phyloP scores from a whole-genome alignment of 2,113 vertebrate species.

The Salvelinus alpinus region DNA sequence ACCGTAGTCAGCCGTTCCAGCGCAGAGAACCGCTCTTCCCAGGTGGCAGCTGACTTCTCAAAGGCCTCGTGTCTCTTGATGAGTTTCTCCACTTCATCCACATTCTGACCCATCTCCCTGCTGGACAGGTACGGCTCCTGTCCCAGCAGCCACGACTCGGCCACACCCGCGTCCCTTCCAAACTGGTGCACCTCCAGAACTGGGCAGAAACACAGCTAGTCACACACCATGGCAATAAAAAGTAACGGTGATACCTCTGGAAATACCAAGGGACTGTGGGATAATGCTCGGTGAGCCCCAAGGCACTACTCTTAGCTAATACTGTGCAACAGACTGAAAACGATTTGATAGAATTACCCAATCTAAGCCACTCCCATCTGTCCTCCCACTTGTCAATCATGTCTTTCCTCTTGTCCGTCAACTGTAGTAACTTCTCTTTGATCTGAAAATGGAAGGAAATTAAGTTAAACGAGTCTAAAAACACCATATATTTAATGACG shows the following conservation, averaged over 20 bases:
- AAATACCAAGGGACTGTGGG: too few relatives aligned
- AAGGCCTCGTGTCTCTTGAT: constrained; percentile 98
- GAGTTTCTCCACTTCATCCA: constrained; percentile 97
- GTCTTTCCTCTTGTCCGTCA: constrained; percentile 95
- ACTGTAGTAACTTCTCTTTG: constrained; percentile 90
- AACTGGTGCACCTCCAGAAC: constrained; percentile 74
- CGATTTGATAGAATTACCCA: constrained; percentile 75
- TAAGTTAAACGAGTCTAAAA: background rate
- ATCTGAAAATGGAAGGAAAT: constrained; percentile 72
- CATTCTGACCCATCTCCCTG: constrained; percentile 90
- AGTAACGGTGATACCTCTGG: background rate
- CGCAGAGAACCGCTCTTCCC: constrained; percentile 95
- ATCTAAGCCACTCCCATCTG: constrained; percentile 93
- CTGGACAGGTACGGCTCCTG: constrained; percentile 97
- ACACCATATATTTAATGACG: too few relatives aligned
- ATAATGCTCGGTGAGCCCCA: too few relatives aligned
- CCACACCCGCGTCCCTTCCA: constrained; percentile 93
- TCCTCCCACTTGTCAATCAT: constrained; percentile 98
- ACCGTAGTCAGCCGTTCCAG: constrained; percentile 97
- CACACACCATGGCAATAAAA: background rate
- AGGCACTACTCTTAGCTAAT: background rate
- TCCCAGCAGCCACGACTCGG: constrained; percentile 94
- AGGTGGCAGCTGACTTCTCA: constrained; percentile 97
- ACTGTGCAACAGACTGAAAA: background rate
- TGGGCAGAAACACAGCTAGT: constrained; percentile 21